Base-by-base conservation (phyloP, 2,797 vertebrate species). In the Tapera naevia region DNA sequence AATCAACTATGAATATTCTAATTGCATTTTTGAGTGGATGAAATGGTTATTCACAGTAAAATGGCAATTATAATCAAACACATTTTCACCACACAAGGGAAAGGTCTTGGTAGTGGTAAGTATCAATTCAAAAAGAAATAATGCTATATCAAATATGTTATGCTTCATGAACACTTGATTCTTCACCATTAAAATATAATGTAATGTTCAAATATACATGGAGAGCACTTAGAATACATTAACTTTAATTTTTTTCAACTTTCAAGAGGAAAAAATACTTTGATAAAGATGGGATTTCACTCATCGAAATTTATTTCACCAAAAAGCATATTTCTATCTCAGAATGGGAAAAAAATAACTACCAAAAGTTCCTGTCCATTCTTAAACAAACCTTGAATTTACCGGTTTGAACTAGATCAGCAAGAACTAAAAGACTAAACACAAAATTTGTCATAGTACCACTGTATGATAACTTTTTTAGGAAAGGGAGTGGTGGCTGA, bases 61-160 rank as follows among this genome's bases (percentile, higher is more conserved):
- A 46, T 76, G 7, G 51, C 43, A 93, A 91, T 96, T 91, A 85
- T 80, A 89, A 96, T 91, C 86, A 95, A 93, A 89, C 23, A 41
- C 3, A 5, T 33, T 94, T 90, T 84, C 50, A 69, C 51, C n/a
- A 62, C 50, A 81, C 14, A 80, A 60, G n/a, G 43, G 32, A 87
- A 91, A 92, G 56, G 25, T 92, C 67, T 80, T 73, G 13, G 17
- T 92, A 73, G 74, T 65, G 48, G 81, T 86, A 95, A 92, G 43
- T 62, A 82, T 51, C 23, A 62, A 83, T 87, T 87, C 13, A 88
- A 89, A 87, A 45, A 93, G 78, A 85, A 89, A 93, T 82, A 92
- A 86, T 69, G 12, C 3, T 91, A 53, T 83, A 60, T 83, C 37
- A 95, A 92, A 80, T 81, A 62, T 43, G 51, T 66, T 86, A 62